Conservation (phyloP, 2,888 invertebrate species). For the Blomia tropicalis region DNA sequence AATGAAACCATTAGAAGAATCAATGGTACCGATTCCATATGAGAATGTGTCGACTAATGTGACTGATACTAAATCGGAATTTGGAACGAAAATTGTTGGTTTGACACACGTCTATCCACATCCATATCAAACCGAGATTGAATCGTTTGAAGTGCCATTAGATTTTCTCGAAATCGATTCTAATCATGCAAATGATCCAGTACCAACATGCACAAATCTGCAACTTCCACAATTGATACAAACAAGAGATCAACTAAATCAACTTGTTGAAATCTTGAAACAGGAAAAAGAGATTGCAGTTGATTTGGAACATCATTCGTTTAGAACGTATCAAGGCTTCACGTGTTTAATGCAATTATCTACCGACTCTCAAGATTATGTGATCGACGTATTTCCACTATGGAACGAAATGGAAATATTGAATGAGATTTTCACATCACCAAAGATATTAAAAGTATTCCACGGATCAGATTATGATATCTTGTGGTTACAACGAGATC, state of each 20-base stretch:
- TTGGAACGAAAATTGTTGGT: slow-evolving; percentile 47
- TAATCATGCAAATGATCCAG: background rate
- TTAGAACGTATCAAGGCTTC: slow-evolving; percentile 76
- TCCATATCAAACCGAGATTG: slow-evolving; percentile 71
- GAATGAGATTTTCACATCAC: slow-evolving; percentile 77
- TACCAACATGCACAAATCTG: slow-evolving; percentile 42
- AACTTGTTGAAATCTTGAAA: slow-evolving; percentile 50
- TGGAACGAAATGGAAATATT: slow-evolving; percentile 61
- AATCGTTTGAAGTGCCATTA: slow-evolving; percentile 47
- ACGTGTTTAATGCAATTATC: slow-evolving; percentile 92
- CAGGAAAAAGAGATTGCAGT: slow-evolving; percentile 60
- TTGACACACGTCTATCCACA: slow-evolving; percentile 46
- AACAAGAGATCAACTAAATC: slow-evolving; percentile 47
- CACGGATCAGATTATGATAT: slow-evolving; percentile 81
- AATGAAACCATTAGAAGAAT: slow-evolving; percentile 48
- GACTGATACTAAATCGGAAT: slow-evolving; percentile 44
- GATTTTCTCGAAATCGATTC: slow-evolving; percentile 40
- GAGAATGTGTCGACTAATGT: background rate
- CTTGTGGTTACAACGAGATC: slow-evolving; percentile 84
- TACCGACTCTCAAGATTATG: slow-evolving; percentile 56
- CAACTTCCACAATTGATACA: slow-evolving; percentile 54
- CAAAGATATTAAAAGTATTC: slow-evolving; percentile 75
- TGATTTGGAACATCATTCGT: slow-evolving; percentile 79
- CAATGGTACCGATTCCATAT: background rate
- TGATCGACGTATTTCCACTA: slow-evolving; percentile 71